Conservation (phyloP, 2,888 invertebrate genomes). For the Didymodactylos carnosus region DNA sequence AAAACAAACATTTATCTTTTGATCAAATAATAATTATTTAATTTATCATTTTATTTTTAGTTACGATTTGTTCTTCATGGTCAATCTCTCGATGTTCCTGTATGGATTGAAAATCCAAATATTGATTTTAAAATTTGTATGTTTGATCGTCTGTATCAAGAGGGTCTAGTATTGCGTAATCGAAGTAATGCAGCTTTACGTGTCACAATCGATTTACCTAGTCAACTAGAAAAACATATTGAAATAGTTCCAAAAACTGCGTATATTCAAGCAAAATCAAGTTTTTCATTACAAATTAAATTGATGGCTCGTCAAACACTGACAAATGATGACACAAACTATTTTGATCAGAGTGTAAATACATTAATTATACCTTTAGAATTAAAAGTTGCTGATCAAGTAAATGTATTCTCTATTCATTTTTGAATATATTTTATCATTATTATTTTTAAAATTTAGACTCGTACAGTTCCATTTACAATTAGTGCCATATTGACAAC, state of each 20-base stretch:
- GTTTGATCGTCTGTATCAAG: constrained; percentile 33
- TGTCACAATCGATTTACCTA: constrained; percentile 29
- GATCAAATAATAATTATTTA: neutral
- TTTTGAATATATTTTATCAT: neutral
- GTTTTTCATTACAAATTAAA: constrained; percentile 33
- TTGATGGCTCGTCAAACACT: constrained; percentile 29
- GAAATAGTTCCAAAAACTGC: constrained; percentile 34
- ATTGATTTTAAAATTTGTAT: constrained; percentile 33
- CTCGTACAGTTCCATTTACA: constrained; percentile 29
- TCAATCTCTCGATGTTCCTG: constrained; percentile 32
- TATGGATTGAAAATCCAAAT: constrained; percentile 30
- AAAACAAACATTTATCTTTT: constrained; percentile 17
- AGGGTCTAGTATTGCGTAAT: constrained; percentile 23
- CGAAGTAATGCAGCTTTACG: constrained; percentile 9
- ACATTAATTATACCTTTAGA: constrained; percentile 32
- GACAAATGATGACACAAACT: constrained; percentile 26
- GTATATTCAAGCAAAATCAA: constrained; percentile 32
- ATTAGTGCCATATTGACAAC: constrained; percentile 32
- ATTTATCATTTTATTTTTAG: neutral
- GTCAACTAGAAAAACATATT: constrained; percentile 28
- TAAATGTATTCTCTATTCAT: constrained; percentile 14
- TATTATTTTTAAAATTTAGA: constrained; percentile 19
- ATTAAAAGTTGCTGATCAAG: constrained; percentile 33
- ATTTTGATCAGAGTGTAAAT: constrained; percentile 31
- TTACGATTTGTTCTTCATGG: constrained; percentile 21